phyloP scores from a whole-genome alignment of 2,797 vertebrate genomes.

The Scomberomorus guttatus region DNA sequence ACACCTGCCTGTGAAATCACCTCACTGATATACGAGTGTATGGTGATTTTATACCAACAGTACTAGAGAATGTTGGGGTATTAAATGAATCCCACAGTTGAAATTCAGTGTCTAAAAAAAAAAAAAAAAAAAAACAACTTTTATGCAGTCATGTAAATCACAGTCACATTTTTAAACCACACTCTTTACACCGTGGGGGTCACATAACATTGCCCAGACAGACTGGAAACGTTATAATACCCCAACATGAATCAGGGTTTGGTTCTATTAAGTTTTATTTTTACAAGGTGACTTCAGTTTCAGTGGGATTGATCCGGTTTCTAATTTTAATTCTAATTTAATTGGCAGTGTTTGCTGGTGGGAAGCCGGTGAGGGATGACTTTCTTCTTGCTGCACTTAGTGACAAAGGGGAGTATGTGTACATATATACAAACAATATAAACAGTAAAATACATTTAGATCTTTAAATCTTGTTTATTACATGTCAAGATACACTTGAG shows the following conservation, averaged over 20 bases:
- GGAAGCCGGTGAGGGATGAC: slow-evolving; percentile 11
- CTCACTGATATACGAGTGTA: slow-evolving; percentile 9
- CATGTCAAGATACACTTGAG: neutral
- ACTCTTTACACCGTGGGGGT: slow-evolving; percentile 11
- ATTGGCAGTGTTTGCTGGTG: neutral
- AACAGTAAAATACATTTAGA: neutral
- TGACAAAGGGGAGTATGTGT: neutral
- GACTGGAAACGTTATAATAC: slow-evolving; percentile 1
- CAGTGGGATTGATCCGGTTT: slow-evolving; percentile 8
- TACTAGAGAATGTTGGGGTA: slow-evolving; percentile 4
- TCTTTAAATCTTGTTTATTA: neutral
- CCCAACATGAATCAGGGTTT: neutral
- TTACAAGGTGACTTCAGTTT: slow-evolving; percentile 12
- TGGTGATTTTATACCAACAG: slow-evolving; percentile 13
- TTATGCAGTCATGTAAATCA: slow-evolving; percentile 25
- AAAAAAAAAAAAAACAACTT: neutral
- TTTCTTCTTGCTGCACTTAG: neutral
- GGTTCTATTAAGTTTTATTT: neutral
- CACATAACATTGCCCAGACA: neutral
- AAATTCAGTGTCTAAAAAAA: slow-evolving; percentile 15
- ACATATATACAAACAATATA: too few species aligned
- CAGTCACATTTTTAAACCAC: slow-evolving; percentile 23
- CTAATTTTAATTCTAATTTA: neutral
- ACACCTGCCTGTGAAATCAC: slow-evolving; percentile 27
- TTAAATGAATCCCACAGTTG: slow-evolving; percentile 26